Evolutionary conservation across 2,888 invertebrate genomes (phyloP).

Genomic region (Euzophera pinguis): DNA sequence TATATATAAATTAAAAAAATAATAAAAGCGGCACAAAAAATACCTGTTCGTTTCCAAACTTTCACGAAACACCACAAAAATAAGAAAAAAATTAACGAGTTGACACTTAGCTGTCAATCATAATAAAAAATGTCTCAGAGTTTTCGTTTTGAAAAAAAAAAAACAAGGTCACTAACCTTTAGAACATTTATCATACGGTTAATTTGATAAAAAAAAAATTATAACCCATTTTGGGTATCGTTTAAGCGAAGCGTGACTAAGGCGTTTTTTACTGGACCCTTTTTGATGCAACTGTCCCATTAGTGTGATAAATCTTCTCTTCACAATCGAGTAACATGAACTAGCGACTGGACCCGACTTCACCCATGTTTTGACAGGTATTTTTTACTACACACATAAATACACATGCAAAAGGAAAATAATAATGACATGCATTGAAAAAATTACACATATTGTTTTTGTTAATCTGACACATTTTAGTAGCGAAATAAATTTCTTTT

Average conservation of each 20-base stretch:
- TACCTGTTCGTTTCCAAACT: too few species aligned
- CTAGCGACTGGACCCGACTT: background rate
- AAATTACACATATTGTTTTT: too few species aligned
- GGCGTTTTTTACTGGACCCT: slow-evolving; percentile 1
- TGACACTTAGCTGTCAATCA: slow-evolving; percentile 5
- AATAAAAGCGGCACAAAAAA: background rate
- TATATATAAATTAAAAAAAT: background rate
- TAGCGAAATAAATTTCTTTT: too few species aligned
- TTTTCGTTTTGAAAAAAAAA: background rate
- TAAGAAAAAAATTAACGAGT: background rate
- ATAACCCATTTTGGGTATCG: background rate
- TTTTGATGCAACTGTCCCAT: slow-evolving; percentile 4
- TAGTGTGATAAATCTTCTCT: slow-evolving; percentile 1
- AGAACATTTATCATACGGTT: background rate
- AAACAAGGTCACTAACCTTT: background rate
- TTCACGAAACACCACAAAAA: background rate
- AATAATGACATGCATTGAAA: too few species aligned
- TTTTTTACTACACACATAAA: background rate
- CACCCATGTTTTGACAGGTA: background rate
- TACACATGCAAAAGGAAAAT: too few species aligned
- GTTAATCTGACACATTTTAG: too few species aligned
- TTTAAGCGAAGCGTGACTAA: slow-evolving; percentile 2
- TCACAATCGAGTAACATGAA: background rate
- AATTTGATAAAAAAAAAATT: slow-evolving; percentile 1
- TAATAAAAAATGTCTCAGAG: slow-evolving; percentile 1